Conservation (phyloP, 2,113 vertebrate species). For the Gasterosteus aculeatus region DNA sequence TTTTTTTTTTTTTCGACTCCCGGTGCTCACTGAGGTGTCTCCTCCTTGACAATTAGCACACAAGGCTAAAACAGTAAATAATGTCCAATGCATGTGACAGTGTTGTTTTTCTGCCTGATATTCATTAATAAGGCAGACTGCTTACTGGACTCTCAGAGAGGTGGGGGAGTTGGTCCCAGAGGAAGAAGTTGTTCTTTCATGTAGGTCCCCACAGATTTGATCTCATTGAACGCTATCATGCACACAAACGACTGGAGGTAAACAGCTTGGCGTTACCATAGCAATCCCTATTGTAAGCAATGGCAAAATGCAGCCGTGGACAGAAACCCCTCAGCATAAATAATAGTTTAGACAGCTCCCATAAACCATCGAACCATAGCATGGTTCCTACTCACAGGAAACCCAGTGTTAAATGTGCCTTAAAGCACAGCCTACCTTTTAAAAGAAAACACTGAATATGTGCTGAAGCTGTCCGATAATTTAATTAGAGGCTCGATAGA, state of each 20-base stretch:
- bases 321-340: constrained; percentile 69
- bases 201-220: constrained; percentile 81
- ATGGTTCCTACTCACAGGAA: constrained; percentile 51
- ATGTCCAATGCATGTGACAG: constrained; percentile 74
- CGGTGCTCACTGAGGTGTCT: constrained; percentile 73
- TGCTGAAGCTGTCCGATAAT: constrained; percentile 50
- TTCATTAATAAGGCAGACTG: constrained; percentile 80
- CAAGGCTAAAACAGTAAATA: constrained; percentile 75
- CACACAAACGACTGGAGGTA: constrained; percentile 82
- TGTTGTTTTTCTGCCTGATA: constrained; percentile 82
- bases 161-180: constrained; percentile 71
- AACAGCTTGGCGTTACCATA: constrained; percentile 83
- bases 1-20: constrained; percentile 42
- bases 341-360: constrained; percentile 67
- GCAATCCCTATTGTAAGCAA: constrained; percentile 79
- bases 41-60: constrained; percentile 78
- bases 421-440: constrained; percentile 35
- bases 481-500: constrained; percentile 23
- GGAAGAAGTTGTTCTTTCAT: constrained; percentile 82
- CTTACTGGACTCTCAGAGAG: constrained; percentile 72
- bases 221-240: constrained; percentile 81
- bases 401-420: constrained; percentile 53
- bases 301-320: constrained; percentile 65
- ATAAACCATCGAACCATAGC: constrained; percentile 53
- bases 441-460: constrained; percentile 44